Evolutionary conservation across 30 jellyfish, hydroid and myxozoan species (phyloP).

Genomic region (Hydra vulgaris): DNA sequence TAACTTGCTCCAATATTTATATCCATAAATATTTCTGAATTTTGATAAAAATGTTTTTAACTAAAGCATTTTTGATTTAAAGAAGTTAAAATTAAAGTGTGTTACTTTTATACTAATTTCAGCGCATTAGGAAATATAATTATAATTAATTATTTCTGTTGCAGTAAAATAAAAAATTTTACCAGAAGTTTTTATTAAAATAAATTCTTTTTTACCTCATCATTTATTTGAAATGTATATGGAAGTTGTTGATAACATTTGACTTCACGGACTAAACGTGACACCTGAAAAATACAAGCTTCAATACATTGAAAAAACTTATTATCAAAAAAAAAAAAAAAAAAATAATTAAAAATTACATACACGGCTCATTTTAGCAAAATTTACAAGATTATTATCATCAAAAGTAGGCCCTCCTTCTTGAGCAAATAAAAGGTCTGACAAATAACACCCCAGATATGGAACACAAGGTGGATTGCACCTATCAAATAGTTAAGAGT

Average conservation of each 20-base stretch:
- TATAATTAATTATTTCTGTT: no score
- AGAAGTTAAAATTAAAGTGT: no score
- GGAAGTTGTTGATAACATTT: constrained; percentile 84
- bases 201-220: no score
- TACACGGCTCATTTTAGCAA: constrained; percentile 87
- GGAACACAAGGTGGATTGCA: constrained; percentile 98
- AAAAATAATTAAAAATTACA: neutral
- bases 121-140: no score
- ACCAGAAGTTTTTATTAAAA: no score
- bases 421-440: constrained; percentile 87
- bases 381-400: constrained; percentile 61
- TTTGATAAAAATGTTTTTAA: no score
- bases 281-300: constrained; percentile 33
- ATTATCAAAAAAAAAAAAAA: neutral
- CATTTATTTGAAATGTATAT: constrained; percentile 53
- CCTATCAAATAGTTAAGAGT: constrained; percentile 32
- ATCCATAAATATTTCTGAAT: no score
- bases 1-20: no score
- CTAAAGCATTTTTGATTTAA: no score
- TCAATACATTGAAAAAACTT: neutral
- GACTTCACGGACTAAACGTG: constrained; percentile 77
- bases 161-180: no score
- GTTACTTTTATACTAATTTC: no score
- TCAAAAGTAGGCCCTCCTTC: constrained; percentile 85
- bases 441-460: constrained; percentile 73